Percentiles rank a stretch among this genome's conserved stretches.
These are phyloP conservation scores for Trissolcus brochymenae DNA, from an alignment of 2,888 invertebrate genomes.

Conservation along the genomic window DNA sequence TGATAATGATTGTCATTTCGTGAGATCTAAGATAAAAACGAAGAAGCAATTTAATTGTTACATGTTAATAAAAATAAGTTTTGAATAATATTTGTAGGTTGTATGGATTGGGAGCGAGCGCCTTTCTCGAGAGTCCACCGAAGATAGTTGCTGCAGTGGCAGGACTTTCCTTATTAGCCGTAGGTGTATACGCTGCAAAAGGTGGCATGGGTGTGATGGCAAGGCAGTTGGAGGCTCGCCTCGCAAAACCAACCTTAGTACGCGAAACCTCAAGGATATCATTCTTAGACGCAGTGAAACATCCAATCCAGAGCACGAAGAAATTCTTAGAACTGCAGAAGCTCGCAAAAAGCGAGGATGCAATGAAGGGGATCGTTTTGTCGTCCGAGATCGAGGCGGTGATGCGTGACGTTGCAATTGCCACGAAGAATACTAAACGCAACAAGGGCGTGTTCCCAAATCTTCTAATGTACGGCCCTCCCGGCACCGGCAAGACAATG, in stretches of 20 bases:
- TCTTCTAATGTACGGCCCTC: slow-evolving; percentile 98
- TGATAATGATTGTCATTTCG: no score
- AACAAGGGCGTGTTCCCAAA: slow-evolving; percentile 97
- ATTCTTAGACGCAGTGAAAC: slow-evolving; percentile 88
- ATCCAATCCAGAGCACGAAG: slow-evolving; percentile 88
- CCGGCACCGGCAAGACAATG: slow-evolving; percentile 96
- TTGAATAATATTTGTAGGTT: slow-evolving; percentile 71
- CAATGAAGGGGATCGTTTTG: slow-evolving; percentile 92
- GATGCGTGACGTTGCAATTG: slow-evolving; percentile 96
- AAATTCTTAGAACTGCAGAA: slow-evolving; percentile 75
- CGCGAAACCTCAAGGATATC: slow-evolving; percentile 97
- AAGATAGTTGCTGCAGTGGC: slow-evolving; percentile 95
- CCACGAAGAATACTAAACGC: slow-evolving; percentile 96
- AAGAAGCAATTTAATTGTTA: no score
- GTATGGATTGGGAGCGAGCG: slow-evolving; percentile 93
- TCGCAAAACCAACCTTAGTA: slow-evolving; percentile 95
- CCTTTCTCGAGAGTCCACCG: slow-evolving; percentile 96
- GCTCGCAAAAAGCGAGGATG: slow-evolving; percentile 78
- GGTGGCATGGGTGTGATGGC: slow-evolving; percentile 93
- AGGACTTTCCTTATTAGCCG: slow-evolving; percentile 92
- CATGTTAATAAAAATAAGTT: no score
- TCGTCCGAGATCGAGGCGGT: slow-evolving; percentile 94
- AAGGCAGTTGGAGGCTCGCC: slow-evolving; percentile 92
- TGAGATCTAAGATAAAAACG: no score
- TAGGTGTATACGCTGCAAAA: slow-evolving; percentile 97